Evolutionary conservation across 2,797 vertebrate genomes (phyloP), one percentile per base, ranked within the genome.

Genomic region (Staurois parvus): DNA sequence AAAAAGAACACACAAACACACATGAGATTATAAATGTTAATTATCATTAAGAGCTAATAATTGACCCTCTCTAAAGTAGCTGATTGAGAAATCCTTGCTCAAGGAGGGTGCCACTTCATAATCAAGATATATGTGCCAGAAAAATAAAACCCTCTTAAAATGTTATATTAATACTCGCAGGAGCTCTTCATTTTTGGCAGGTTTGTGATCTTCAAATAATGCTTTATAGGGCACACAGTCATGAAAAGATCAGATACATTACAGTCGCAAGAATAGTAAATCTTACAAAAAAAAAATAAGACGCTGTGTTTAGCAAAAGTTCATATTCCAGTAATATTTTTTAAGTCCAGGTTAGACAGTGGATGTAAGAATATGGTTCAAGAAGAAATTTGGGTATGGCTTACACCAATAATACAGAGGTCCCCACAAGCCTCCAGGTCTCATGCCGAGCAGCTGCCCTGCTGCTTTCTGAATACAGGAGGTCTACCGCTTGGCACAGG

Each of bases 1-100:
- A 78, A 42, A 68, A 87, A 52, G 76, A 83, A 84, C 81, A 87
- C 81, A 84, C 56, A 87, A 87, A 83, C 85, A 84, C 80, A 83
- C 70, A 84, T 67, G 72, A 87, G 81, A 87, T 87, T 87, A 67
- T 79, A 72, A 83, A 87, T 87, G 85, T 83, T 87, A 83, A 87
- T 87, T 87, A 87, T 83, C 85, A 87, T 87, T 87, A 84, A 87
- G 85, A 75, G 81, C 70, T 87, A 87, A 87, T 87, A 87, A 87
- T 83, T 87, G 85, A 87, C 85, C 85, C 85, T 79, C 76, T 83
- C 79, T 79, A 48, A 72, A 84, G 52, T 40, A 79, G 76, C 70
- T 87, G 85, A 87, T 87, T 87, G 70, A 79, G 76, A 79, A 68
- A 87, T 79, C 67, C 69, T 87, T 87, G 75, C 85, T 83, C 81